Evolutionary conservation across 2,888 invertebrate genomes (phyloP).

Genomic region (Phyllotreta striolata): DNA sequence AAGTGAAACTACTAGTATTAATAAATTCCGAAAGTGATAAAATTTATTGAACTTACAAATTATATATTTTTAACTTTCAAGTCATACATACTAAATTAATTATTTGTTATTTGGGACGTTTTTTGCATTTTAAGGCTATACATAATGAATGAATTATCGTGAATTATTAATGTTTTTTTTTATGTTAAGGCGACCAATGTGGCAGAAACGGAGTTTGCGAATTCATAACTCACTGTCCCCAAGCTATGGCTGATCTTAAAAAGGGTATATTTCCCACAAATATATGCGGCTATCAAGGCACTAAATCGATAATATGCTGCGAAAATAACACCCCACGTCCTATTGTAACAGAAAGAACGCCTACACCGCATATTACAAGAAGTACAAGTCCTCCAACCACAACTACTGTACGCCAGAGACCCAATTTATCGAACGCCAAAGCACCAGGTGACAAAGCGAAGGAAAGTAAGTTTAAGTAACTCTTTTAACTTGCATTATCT

Average conservation of each 20-base stretch:
- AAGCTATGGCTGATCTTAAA: constrained; percentile 43
- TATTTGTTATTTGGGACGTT: too few species aligned
- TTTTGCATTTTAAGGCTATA: too few species aligned
- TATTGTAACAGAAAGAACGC: too few species aligned
- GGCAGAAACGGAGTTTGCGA: constrained; percentile 44
- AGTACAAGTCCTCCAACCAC: constrained; percentile 18
- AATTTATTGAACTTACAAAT: too few species aligned
- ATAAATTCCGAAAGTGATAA: too few species aligned
- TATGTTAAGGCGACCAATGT: not conserved
- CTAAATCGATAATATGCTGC: constrained; percentile 52
- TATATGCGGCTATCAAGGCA: constrained; percentile 50
- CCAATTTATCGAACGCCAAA: not conserved
- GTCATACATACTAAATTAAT: too few species aligned
- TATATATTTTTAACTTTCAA: too few species aligned
- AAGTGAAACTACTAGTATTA: too few species aligned
- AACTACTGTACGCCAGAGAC: not conserved
- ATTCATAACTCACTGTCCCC: constrained; percentile 45
- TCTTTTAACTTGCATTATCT: not conserved
- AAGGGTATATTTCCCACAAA: constrained; percentile 44
- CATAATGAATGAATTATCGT: too few species aligned
- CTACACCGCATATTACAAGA: too few species aligned
- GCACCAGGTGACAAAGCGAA: constrained; percentile 40
- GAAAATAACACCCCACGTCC: constrained; percentile 1
- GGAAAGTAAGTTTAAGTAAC: constrained; percentile 39
- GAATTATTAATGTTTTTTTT: not conserved